Conservation (phyloP, 2,113 vertebrate genomes). For the Calcarius ornatus region DNA sequence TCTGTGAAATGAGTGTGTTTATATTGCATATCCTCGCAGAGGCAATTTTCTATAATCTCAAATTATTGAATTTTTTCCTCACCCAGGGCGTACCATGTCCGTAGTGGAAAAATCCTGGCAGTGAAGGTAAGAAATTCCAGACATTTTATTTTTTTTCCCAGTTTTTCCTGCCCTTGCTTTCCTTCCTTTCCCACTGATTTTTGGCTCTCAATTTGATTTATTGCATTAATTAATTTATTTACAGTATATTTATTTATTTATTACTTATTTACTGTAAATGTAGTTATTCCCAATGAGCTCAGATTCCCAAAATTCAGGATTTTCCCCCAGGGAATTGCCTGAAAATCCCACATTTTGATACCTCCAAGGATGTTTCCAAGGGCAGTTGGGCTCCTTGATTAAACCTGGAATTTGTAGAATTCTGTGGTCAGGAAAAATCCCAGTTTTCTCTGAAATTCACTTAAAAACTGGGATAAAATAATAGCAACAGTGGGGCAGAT, state of each 20-base stretch:
- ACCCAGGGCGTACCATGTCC: conserved; percentile 88
- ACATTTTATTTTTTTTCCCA: background rate
- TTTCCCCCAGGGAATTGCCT: background rate
- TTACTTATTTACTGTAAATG: background rate
- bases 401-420: background rate
- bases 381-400: background rate
- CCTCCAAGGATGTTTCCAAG: background rate
- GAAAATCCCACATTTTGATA: background rate
- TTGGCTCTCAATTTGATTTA: background rate
- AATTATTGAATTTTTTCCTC: conserved; percentile 21
- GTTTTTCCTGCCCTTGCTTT: background rate
- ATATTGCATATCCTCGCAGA: background rate
- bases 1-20: background rate
- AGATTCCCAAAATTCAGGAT: background rate
- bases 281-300: rapidly evolving
- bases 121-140: conserved; percentile 87
- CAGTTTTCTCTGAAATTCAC: background rate
- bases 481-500: rapidly evolving
- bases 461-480: background rate
- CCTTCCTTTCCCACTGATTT: background rate
- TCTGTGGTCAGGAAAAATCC: background rate
- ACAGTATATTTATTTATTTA: background rate
- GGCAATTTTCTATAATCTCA: background rate
- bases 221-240: background rate
- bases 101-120: conserved; percentile 89